Conservation (phyloP, 2,113 vertebrate genomes). For the Struthidea cinerea region DNA sequence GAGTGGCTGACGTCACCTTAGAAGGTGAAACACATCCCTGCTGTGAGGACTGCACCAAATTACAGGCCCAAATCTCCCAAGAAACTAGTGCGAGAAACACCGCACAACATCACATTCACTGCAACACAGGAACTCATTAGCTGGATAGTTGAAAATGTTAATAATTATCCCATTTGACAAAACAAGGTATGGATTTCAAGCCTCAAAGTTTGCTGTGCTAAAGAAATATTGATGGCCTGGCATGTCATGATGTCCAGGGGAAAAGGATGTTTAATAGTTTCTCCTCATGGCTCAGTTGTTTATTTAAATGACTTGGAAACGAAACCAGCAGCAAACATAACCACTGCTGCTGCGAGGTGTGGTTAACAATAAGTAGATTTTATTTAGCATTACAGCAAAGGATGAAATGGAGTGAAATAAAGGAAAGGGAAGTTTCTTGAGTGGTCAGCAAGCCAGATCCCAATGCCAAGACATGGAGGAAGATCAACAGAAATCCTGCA, state of each 20-base stretch:
- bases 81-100: neutral
- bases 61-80: neutral
- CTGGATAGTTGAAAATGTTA: neutral
- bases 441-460: neutral
- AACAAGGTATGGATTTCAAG: neutral
- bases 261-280: constrained; percentile 48
- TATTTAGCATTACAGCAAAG: constrained; percentile 22
- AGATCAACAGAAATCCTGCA: neutral
- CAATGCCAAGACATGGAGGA: neutral
- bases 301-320: constrained; percentile 47
- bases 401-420: neutral
- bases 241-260: neutral
- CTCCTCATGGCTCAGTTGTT: constrained; percentile 34
- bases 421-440: neutral
- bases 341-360: neutral
- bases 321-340: constrained; percentile 32
- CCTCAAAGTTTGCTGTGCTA: neutral
- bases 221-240: constrained; percentile 40
- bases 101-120: accelerated
- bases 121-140: neutral
- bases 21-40: neutral
- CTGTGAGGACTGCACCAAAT: neutral
- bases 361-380: constrained; percentile 18
- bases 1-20: neutral
- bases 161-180: constrained; percentile 4